phyloP scores from a whole-genome alignment of 2,888 invertebrate genomes.

The Drosophila austrosaltans region DNA sequence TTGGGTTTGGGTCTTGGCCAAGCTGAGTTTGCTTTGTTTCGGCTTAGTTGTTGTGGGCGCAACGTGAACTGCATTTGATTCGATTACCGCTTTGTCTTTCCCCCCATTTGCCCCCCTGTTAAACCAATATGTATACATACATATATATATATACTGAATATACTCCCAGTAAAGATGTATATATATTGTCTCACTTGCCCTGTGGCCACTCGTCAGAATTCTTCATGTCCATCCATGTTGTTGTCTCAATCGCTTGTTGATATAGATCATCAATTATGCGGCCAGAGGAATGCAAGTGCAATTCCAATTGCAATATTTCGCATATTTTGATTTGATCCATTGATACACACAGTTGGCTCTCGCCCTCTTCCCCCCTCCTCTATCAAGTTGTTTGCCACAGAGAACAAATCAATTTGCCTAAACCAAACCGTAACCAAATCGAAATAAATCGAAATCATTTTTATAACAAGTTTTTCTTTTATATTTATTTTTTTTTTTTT shows the following conservation, averaged over 20 bases:
- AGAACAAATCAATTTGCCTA: constrained; percentile 53
- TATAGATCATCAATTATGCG: constrained; percentile 56
- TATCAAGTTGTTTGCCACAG: not conserved
- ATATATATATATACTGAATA: not conserved
- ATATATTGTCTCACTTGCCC: constrained; percentile 7
- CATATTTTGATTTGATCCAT: constrained; percentile 10
- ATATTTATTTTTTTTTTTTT: not conserved
- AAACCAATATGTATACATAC: not conserved
- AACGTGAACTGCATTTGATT: constrained; percentile 50
- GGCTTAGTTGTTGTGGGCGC: constrained; percentile 30
- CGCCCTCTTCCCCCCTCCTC: not conserved
- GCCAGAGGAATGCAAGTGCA: constrained; percentile 21
- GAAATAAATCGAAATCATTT: constrained; percentile 11
- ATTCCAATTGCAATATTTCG: constrained; percentile 8
- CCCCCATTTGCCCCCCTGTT: not conserved
- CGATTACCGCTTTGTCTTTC: constrained; percentile 36
- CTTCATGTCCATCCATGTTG: not conserved
- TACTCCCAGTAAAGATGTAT: not conserved
- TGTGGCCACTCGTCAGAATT: constrained; percentile 1
- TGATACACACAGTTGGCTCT: not conserved
- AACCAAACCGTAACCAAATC: constrained; percentile 10
- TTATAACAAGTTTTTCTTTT: constrained; percentile 8
- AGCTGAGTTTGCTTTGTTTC: not conserved
- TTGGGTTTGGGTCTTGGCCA: constrained; percentile 23
- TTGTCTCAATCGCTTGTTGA: not conserved